These are phyloP conservation scores for Lasius platythorax DNA, from an alignment of 2,888 invertebrate species.

Conservation along the genomic window DNA sequence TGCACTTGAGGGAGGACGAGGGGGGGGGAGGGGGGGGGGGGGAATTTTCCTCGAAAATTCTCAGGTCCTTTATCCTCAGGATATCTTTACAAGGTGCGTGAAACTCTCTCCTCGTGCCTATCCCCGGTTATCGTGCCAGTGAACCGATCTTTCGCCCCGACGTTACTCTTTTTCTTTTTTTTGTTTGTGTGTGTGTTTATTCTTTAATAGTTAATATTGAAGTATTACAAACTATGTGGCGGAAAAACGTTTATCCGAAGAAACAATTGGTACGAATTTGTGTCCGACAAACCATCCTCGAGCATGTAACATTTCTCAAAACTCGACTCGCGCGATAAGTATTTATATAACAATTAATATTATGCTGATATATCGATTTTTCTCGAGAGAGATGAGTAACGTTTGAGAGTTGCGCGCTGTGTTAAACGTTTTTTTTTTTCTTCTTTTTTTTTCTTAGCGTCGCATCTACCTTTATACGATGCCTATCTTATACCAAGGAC, in stretches of 20 bases:
- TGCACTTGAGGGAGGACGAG: not conserved
- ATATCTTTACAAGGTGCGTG: not conserved
- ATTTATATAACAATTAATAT: conserved; percentile 70
- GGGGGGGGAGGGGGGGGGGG: not conserved
- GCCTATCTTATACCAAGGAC: conserved; percentile 48
- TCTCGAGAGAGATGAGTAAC: conserved; percentile 65
- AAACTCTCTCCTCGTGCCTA: not conserved
- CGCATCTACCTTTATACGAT: conserved; percentile 18
- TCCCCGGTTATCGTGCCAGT: conserved; percentile 29
- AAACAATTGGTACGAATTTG: conserved; percentile 65
- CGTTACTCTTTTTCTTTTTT: not conserved
- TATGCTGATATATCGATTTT: conserved; percentile 69
- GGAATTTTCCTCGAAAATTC: not conserved
- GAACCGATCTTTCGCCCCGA: conserved; percentile 58
- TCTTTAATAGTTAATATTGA: conserved; percentile 72
- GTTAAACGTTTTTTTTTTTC: not conserved
- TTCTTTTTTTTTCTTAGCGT: not conserved
- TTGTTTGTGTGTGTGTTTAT: not conserved
- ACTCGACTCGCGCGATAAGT: conserved; percentile 66
- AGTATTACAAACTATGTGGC: conserved; percentile 78
- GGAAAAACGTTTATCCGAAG: conserved; percentile 73
- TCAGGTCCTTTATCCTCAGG: not conserved
- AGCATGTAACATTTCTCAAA: conserved; percentile 65
- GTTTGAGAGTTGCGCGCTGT: conserved; percentile 52
- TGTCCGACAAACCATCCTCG: conserved; percentile 63